Conservation (phyloP, 2,888 invertebrate species). For the Tricholauxania praeusta region DNA sequence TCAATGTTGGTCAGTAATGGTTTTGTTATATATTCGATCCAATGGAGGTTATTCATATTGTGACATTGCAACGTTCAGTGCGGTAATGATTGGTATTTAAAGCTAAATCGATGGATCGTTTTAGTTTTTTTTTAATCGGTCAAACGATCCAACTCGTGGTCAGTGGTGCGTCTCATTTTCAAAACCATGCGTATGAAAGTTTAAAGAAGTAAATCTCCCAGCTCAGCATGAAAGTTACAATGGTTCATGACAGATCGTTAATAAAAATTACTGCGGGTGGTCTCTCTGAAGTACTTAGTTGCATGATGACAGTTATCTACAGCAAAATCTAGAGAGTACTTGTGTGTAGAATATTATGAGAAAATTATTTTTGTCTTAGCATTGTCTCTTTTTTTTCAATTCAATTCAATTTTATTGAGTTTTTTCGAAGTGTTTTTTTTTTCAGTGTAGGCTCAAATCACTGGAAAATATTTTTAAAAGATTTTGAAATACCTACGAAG, state of each 20-base stretch:
- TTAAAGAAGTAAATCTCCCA: too few relatives aligned
- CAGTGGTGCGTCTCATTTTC: not conserved
- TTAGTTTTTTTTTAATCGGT: not conserved
- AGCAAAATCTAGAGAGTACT: not conserved
- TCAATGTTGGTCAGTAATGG: not conserved
- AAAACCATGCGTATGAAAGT: too few relatives aligned
- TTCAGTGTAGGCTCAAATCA: too few relatives aligned
- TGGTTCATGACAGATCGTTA: too few relatives aligned
- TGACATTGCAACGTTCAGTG: not conserved
- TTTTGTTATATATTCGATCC: not conserved
- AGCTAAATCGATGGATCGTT: not conserved
- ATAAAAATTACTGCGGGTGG: too few relatives aligned
- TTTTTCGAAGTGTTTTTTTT: too few relatives aligned
- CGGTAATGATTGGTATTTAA: conserved; percentile 1
- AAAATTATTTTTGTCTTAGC: not conserved
- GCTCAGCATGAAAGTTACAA: too few relatives aligned
- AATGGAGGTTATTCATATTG: not conserved
- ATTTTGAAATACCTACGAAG: too few relatives aligned
- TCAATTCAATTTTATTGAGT: too few relatives aligned
- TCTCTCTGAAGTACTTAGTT: not conserved
- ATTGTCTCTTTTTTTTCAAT: too few relatives aligned
- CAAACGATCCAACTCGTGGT: not conserved
- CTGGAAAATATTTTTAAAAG: too few relatives aligned
- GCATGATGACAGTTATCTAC: not conserved
- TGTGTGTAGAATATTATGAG: not conserved